Conservation (phyloP, 2,888 invertebrate genomes). For the Cotesia congregata region DNA sequence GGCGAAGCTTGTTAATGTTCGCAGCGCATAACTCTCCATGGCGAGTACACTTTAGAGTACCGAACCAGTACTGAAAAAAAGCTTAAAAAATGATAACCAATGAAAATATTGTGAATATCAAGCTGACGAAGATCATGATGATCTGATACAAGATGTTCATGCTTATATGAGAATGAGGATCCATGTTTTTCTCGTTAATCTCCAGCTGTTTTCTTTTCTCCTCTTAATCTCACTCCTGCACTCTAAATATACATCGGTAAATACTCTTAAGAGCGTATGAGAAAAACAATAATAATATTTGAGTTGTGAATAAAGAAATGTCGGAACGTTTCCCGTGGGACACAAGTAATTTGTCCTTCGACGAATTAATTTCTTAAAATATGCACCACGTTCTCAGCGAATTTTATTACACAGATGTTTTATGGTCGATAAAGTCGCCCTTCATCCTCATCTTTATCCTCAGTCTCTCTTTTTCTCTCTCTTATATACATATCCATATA, state of each 20-base stretch:
- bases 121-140: background rate
- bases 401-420: slow-evolving; percentile 58
- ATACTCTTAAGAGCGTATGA: background rate
- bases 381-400: slow-evolving; percentile 53
- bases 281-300: background rate
- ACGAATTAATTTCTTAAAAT: slow-evolving; percentile 59
- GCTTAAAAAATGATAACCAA: background rate
- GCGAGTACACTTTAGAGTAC: background rate
- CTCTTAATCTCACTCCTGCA: background rate
- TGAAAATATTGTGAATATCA: background rate
- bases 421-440: slow-evolving; percentile 45
- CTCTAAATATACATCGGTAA: background rate
- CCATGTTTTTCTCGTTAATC: background rate
- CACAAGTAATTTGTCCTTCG: slow-evolving; percentile 58
- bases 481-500: background rate
- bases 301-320: background rate
- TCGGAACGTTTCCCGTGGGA: slow-evolving; percentile 27
- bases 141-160: background rate
- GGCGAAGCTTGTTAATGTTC: background rate
- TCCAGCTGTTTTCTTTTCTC: background rate
- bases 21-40: background rate
- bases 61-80: background rate
- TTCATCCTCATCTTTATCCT: background rate
- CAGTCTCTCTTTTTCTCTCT: background rate
- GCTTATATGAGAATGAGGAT: background rate